These are phyloP conservation scores for Ictalurus furcatus DNA, from an alignment of 2,113 vertebrate genomes.

Conservation along the genomic window DNA sequence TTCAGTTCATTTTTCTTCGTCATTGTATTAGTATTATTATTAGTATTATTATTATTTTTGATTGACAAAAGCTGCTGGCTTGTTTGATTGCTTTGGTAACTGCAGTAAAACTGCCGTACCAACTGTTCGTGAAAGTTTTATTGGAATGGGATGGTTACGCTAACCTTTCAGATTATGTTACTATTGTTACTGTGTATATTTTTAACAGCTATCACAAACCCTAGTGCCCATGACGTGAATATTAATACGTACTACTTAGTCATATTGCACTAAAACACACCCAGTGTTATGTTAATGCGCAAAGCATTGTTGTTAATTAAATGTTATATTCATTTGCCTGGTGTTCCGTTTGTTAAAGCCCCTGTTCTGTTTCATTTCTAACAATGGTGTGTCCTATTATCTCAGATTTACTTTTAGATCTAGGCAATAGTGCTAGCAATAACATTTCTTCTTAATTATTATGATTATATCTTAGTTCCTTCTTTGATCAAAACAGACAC, in stretches of 20 bases:
- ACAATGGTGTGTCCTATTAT: not conserved
- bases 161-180: constrained; percentile 10
- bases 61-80: not conserved
- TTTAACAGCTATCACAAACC: not conserved
- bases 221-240: not conserved
- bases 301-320: not conserved
- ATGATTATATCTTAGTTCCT: not conserved
- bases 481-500: not conserved
- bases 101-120: not conserved
- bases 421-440: not conserved
- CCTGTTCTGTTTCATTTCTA: not conserved
- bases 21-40: not conserved
- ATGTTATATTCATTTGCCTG: not conserved
- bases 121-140: not conserved
- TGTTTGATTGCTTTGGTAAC: not conserved
- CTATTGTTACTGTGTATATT: not conserved
- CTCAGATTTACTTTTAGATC: not conserved
- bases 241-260: not conserved
- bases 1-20: not conserved
- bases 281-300: not conserved
- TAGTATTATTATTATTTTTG: not conserved
- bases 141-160: too few relatives aligned
- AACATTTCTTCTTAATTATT: not conserved
- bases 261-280: constrained; percentile 18
- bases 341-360: not conserved